These are phyloP conservation scores for Periplaneta americana DNA, from an alignment of 1,140 invertebrate species.

Conservation along the genomic window DNA sequence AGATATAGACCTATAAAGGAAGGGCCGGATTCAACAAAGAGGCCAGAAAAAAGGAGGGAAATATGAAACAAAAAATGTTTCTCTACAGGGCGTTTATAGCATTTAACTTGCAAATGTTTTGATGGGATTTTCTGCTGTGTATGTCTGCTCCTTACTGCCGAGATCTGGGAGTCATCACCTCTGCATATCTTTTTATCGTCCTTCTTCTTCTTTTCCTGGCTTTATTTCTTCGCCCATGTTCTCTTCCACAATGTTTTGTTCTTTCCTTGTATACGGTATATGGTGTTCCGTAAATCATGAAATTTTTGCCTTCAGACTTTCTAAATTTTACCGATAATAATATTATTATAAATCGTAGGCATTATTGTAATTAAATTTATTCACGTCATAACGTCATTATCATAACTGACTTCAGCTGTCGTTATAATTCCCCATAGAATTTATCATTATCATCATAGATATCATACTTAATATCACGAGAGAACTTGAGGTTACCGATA, in stretches of 20 bases:
- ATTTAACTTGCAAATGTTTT: conserved; percentile 9
- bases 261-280: background rate
- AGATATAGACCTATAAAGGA: background rate
- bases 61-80: conserved; percentile 7
- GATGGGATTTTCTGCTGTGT: background rate
- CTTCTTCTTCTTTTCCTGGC: background rate
- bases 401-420: no score
- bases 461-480: no score
- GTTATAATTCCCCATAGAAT: no score
- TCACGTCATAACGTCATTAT: no score
- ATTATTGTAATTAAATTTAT: no score
- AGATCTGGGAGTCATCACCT: background rate
- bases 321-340: no score
- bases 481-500: no score
- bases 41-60: background rate
- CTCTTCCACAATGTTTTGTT: background rate
- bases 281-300: background rate
- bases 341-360: no score
- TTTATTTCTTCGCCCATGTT: background rate
- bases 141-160: background rate
- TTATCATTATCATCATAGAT: no score
- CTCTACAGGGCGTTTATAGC: conserved; percentile 2
- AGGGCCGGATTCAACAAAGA: background rate
- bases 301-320: background rate
- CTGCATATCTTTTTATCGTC: background rate